A percentile compares a stretch with the other conserved stretches of the same genome.
Evolutionary conservation across 2,113 vertebrate genomes (phyloP).

Genomic region (Carlito syrichta): DNA sequence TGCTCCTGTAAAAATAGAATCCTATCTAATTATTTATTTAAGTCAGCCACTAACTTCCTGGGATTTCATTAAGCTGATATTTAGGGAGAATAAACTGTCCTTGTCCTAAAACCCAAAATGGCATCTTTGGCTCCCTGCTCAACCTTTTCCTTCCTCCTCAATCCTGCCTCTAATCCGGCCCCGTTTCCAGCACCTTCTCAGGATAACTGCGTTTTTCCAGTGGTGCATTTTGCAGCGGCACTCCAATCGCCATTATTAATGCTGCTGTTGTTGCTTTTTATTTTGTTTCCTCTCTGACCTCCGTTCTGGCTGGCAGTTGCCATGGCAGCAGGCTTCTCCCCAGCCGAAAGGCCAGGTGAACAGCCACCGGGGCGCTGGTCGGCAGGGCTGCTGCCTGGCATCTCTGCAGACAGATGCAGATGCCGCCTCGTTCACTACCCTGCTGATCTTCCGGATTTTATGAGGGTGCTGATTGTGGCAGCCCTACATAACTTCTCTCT

Average conservation of each 20-base stretch:
- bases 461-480: neutral
- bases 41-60: neutral
- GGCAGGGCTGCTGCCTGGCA: neutral
- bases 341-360: conserved; percentile 23
- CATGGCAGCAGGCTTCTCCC: neutral
- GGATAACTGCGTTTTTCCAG: rapidly evolving
- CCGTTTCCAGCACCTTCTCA: rapidly evolving
- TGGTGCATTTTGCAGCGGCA: neutral
- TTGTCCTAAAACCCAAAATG: too few relatives aligned
- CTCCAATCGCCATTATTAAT: neutral
- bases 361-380: rapidly evolving
- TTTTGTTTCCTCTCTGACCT: neutral
- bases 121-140: rapidly evolving
- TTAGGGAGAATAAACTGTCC: neutral
- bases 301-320: neutral
- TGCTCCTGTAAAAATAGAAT: neutral
- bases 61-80: neutral
- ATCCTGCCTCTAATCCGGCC: rapidly evolving
- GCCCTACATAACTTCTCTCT: neutral
- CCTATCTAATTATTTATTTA: neutral
- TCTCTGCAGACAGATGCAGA: neutral
- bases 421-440: neutral
- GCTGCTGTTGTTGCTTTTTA: neutral
- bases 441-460: neutral
- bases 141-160: neutral